Evolutionary conservation across 2,113 vertebrate species (phyloP).

Genomic region (Desmodus rotundus): DNA sequence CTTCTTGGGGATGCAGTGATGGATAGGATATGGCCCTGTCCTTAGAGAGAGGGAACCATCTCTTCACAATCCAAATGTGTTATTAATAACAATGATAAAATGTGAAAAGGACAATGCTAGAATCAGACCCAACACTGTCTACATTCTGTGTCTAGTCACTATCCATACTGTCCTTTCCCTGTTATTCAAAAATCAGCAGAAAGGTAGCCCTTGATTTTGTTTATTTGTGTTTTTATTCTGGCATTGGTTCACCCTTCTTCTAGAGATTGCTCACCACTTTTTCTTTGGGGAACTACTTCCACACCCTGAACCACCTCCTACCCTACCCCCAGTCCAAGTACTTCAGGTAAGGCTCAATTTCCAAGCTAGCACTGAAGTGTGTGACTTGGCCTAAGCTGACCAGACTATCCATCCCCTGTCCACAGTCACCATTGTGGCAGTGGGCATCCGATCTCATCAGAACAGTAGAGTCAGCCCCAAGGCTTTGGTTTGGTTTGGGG

Average conservation of each 20-base stretch:
- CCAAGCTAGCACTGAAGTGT: neutral
- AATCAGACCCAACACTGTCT: neutral
- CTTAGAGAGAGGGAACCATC: neutral
- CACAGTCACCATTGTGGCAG: neutral
- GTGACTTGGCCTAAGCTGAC: neutral
- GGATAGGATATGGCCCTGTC: neutral
- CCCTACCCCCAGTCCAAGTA: neutral
- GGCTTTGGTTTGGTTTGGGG: neutral
- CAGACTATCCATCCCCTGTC: neutral
- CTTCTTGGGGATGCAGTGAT: neutral
- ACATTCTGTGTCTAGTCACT: neutral
- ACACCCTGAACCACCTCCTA: accelerated
- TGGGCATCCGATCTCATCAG: neutral
- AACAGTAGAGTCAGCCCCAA: neutral
- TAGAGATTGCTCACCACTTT: neutral
- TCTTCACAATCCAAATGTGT: neutral
- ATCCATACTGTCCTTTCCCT: neutral
- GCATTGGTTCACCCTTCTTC: neutral
- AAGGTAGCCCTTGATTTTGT: neutral
- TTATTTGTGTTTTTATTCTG: neutral
- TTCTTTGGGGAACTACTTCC: neutral
- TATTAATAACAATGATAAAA: neutral
- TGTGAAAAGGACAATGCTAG: neutral
- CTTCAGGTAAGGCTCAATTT: neutral
- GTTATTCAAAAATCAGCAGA: neutral